Conservation (phyloP, 23 tunicate species). For the Styela clava region DNA sequence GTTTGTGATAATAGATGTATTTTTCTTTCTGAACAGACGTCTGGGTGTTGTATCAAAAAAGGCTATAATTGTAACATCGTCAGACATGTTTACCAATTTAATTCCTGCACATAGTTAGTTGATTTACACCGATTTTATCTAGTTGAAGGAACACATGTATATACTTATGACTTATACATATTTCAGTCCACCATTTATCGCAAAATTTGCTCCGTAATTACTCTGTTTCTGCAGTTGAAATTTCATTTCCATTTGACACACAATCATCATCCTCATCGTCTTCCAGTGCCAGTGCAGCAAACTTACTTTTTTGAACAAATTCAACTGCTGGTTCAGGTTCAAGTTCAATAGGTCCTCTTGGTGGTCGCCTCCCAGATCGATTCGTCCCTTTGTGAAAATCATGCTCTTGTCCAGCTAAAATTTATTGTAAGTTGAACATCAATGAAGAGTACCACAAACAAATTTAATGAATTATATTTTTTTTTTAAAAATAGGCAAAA, state of each 20-base stretch:
- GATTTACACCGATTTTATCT: too few relatives aligned
- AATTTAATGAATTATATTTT: too few relatives aligned
- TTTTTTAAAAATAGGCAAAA: not conserved
- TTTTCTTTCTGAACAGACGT: too few relatives aligned
- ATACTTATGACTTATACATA: too few relatives aligned
- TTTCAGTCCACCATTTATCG: not conserved
- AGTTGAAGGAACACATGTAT: too few relatives aligned
- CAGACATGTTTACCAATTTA: too few relatives aligned
- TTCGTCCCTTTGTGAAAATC: slow-evolving; percentile 25
- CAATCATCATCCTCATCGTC: slow-evolving; percentile 47
- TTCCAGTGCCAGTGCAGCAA: slow-evolving; percentile 63
- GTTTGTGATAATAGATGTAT: too few relatives aligned
- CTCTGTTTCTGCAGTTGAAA: not conserved
- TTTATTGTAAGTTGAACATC: slow-evolving; percentile 1
- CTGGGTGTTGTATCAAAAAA: too few relatives aligned
- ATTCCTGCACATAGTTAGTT: too few relatives aligned
- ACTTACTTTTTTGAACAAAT: slow-evolving; percentile 70
- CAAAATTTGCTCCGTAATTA: not conserved
- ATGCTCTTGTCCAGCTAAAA: slow-evolving; percentile 44
- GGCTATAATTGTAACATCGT: too few relatives aligned
- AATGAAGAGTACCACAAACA: not conserved
- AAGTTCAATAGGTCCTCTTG: not conserved
- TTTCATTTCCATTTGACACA: not conserved
- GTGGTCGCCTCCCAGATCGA: slow-evolving; percentile 34
- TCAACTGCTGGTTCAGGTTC: slow-evolving; percentile 17